Base-by-base conservation (phyloP, 2,888 invertebrate genomes). In the Zygothrica quintamaculata region DNA sequence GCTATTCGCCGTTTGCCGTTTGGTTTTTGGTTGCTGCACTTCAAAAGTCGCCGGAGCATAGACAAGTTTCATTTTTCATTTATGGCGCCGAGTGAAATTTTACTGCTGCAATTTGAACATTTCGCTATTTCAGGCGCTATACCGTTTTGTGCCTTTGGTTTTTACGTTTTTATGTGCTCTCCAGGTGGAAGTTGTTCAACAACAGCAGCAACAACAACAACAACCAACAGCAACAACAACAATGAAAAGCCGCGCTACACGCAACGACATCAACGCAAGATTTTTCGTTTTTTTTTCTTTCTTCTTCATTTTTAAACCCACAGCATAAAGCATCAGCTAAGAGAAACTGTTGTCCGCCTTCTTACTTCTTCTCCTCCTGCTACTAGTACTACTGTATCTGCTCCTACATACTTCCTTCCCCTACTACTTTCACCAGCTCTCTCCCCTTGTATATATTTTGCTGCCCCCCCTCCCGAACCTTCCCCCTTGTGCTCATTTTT, bases 61-160 rank as follows among this genome's bases (percentile, higher is more conserved):
- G 86, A 79, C 84, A 79, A 79, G 79, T 79, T 74, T 84, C 81
- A 80, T 84, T 84, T 80, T 81, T 80, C 87, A 84, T 87, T 80
- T 87, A 84, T 87, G 81, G 77, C 59, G 56, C 51, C 60, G 52
- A 37, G 61, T 29, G n/a, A 68, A 85, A 65, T 86, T 84, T 79
- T 72, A 79, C 87, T 68, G 77, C 84, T 72, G 84, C 84, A 79
- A 82, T 79, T 79, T 82, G 71, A 85, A 78, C 78, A 71, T 84
- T 79, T 79, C 52, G 84, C 86, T 84, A 86, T 75, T 82, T 86
- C 61, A 48, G 48, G 56, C 56, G 56, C 59, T 64, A 50, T 65
- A 59, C 68, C 59, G 44, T 50, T 42, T 55, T 61, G 42, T 62
- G 65, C 57, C 69, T 74, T 59, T 60, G 74, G 52, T 80, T 58